These are phyloP conservation scores for Ceyx margarethae DNA, from an alignment of 2,113 vertebrate species.

Conservation along the genomic window DNA sequence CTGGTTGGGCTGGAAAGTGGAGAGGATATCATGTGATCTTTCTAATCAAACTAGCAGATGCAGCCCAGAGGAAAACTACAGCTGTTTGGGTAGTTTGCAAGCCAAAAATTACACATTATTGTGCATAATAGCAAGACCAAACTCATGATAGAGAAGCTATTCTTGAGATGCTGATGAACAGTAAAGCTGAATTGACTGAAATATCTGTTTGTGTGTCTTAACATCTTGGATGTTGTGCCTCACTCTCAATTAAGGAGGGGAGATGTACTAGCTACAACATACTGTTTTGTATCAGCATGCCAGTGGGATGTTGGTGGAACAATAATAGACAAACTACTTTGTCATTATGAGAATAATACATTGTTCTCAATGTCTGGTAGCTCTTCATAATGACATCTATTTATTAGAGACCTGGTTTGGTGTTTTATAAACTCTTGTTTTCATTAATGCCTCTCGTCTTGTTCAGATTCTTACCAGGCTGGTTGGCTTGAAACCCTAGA, in stretches of 20 bases:
- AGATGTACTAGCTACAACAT: background rate
- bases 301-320: background rate
- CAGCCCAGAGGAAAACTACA: background rate
- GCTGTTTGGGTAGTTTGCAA: constrained; percentile 7
- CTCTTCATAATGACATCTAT: background rate
- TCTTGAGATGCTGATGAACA: background rate
- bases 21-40: background rate
- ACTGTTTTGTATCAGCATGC: background rate
- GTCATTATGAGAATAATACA: background rate
- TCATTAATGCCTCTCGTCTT: background rate
- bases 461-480: constrained; percentile 1
- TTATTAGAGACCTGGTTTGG: background rate
- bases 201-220: background rate
- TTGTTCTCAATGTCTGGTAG: background rate
- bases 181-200: background rate
- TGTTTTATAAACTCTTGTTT: background rate
- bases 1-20: background rate
- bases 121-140: background rate
- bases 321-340: background rate
- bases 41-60: background rate
- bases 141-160: background rate
- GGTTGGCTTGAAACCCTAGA: background rate
- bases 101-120: background rate
- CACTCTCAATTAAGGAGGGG: background rate
- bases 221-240: background rate